These are phyloP conservation scores for Echeneis naucrates DNA, from an alignment of 2,797 vertebrate species.

Conservation along the genomic window DNA sequence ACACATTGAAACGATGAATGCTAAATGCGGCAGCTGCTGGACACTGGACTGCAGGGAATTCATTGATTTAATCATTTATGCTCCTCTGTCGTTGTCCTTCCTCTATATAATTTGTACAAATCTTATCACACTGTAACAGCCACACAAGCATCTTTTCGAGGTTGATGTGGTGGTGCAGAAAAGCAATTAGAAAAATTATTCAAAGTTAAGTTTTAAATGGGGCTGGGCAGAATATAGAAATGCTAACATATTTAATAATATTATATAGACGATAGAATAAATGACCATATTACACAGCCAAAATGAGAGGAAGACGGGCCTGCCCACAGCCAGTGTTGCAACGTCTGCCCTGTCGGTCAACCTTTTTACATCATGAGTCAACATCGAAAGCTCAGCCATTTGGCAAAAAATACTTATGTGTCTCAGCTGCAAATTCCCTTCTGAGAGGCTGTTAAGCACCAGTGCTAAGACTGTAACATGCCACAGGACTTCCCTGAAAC, in stretches of 20 bases:
- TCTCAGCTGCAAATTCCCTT: not conserved
- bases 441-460: not conserved
- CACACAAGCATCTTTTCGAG: not conserved
- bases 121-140: constrained; percentile 10
- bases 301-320: not conserved
- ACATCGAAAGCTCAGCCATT: not conserved
- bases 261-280: not conserved
- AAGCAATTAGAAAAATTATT: not conserved
- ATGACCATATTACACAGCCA: not conserved
- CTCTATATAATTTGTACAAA: constrained; percentile 35
- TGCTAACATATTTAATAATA: not conserved
- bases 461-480: not conserved
- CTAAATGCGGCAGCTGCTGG: constrained; percentile 28
- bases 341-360: not conserved
- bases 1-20: constrained; percentile 41
- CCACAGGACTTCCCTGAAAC: not conserved
- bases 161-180: not conserved
- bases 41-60: constrained; percentile 42
- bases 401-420: not conserved
- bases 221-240: too few species aligned
- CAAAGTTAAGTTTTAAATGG: not conserved
- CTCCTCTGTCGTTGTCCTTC: constrained; percentile 21
- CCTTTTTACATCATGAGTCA: not conserved
- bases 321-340: not conserved
- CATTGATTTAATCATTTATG: constrained; percentile 47